These are phyloP conservation scores for Pollimyrus isidori DNA, from an alignment of 2,113 vertebrate species.

Conservation along the genomic window DNA sequence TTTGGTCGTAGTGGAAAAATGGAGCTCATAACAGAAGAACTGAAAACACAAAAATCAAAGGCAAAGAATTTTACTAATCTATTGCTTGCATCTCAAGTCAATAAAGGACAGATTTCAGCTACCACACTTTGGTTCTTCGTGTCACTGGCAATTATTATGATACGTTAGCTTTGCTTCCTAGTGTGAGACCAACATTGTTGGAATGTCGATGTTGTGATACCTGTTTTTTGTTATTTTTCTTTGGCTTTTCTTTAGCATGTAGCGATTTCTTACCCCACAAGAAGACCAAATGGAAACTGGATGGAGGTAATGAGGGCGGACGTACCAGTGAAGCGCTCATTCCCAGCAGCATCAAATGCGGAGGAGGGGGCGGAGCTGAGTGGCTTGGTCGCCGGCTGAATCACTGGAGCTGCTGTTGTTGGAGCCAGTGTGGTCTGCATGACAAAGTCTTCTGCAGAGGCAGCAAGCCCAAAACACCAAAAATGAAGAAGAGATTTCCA, in stretches of 20 bases:
- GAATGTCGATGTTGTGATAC: background rate
- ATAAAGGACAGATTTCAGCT: background rate
- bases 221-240: background rate
- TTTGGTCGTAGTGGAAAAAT: slow-evolving; percentile 3
- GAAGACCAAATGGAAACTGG: background rate
- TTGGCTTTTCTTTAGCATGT: background rate
- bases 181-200: background rate
- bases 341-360: slow-evolving; percentile 79
- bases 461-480: slow-evolving; percentile 27
- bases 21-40: background rate
- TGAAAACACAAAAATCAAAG: background rate
- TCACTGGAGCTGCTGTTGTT: slow-evolving; percentile 36
- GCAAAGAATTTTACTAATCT: background rate
- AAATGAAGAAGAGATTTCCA: slow-evolving; percentile 24
- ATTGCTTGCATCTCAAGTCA: background rate
- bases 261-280: background rate
- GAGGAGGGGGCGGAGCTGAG: slow-evolving; percentile 64
- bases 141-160: background rate
- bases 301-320: background rate
- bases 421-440: slow-evolving; percentile 62
- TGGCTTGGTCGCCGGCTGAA: slow-evolving; percentile 41
- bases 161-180: background rate
- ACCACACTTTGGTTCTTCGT: background rate
- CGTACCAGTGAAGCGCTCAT: slow-evolving; percentile 85
- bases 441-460: slow-evolving; percentile 47